These are phyloP conservation scores for Agonopterix subpropinquella DNA, from an alignment of 2,888 invertebrate species.

Conservation along the genomic window DNA sequence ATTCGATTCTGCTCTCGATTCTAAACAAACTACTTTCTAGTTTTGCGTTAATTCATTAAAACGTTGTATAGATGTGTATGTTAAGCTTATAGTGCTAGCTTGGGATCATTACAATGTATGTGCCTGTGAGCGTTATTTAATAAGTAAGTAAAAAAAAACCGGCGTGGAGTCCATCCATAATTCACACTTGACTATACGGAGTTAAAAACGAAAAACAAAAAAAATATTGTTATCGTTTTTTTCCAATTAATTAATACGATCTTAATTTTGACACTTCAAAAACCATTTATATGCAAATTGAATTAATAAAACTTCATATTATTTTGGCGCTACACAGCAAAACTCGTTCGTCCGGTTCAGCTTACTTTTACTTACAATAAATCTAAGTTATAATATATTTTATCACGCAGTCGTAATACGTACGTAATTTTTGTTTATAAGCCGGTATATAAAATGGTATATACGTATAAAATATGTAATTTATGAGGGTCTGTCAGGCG, in stretches of 20 bases:
- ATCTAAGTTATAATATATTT: not conserved
- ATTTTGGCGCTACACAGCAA: not conserved
- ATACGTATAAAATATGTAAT: conserved; percentile 30
- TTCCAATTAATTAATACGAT: not conserved
- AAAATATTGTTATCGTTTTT: not conserved
- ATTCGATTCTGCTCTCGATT: too few species aligned
- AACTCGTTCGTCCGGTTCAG: too few species aligned
- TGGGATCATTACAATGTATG: too few species aligned
- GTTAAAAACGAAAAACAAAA: too few species aligned
- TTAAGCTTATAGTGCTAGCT: too few species aligned
- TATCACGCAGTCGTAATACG: not conserved
- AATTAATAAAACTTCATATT: not conserved
- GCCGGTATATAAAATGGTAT: not conserved
- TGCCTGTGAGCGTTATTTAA: too few species aligned
- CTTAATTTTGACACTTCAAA: not conserved
- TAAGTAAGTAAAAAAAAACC: too few species aligned
- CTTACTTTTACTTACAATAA: not conserved
- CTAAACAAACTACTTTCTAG: too few species aligned
- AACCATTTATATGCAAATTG: conserved; percentile 1
- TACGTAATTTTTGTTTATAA: not conserved
- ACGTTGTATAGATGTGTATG: too few species aligned
- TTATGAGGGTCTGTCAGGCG: conserved; percentile 26
- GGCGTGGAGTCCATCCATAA: too few species aligned
- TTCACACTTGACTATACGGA: too few species aligned
- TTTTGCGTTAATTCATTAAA: too few species aligned